Conservation (phyloP, 2,888 invertebrate species). For the Euproctis similis region DNA sequence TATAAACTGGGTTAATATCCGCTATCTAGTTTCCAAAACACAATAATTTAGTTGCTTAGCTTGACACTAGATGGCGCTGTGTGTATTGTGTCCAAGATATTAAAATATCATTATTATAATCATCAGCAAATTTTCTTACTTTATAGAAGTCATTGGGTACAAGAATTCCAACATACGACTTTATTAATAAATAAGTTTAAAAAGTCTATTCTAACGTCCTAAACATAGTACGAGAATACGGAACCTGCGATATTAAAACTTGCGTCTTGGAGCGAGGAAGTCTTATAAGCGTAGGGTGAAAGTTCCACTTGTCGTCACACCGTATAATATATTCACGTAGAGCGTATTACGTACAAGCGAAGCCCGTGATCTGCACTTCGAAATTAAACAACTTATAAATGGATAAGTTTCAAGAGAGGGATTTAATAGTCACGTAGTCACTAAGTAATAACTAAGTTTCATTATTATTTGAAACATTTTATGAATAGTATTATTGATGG, state of each 20-base stretch:
- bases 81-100: no score
- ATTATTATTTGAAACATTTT: constrained; percentile 33
- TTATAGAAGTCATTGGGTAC: no score
- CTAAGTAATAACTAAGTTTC: constrained; percentile 36
- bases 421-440: constrained; percentile 41
- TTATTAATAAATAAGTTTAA: no score
- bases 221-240: no score
- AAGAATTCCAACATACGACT: no score
- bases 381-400: constrained; percentile 56
- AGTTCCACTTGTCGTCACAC: constrained; percentile 18
- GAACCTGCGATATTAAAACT: constrained; percentile 40
- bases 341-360: constrained; percentile 34
- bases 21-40: no score
- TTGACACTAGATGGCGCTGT: no score
- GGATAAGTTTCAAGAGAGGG: constrained; percentile 33
- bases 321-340: constrained; percentile 43
- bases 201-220: no score
- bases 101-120: no score
- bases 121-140: no score
- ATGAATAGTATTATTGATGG: constrained; percentile 30
- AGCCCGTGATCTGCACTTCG: constrained; percentile 37
- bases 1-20: no score
- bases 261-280: constrained; percentile 38
- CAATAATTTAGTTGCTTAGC: no score
- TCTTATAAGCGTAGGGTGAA: constrained; percentile 39